Evolutionary conservation across 2,797 vertebrate genomes (phyloP), one percentile per base, ranked within the genome.

Genomic region (Novumbra hubbsi): DNA sequence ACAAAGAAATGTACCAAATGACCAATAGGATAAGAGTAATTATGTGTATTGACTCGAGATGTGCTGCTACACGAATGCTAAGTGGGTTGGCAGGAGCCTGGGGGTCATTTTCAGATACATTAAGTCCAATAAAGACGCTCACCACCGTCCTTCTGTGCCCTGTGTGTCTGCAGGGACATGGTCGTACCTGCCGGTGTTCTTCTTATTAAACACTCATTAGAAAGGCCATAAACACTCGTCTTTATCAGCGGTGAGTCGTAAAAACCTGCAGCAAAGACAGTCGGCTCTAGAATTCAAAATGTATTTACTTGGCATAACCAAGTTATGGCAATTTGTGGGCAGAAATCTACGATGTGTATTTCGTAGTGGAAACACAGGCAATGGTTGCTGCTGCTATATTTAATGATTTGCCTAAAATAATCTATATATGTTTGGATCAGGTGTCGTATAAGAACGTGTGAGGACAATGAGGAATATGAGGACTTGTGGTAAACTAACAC

Each of bases 1-100:
- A n/a, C 30, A 34, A 38, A 75, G 34, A 76, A 72, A 70, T 74
- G 65, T 69, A 76, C 81, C 70, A 82, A 79, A 80, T 76, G 70
- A 76, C 84, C 84, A 86, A 80, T 66, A 80, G 77, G 79, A 84
- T 78, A 75, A 84, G 77, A 81, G 79, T 87, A 90, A 88, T 91
- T 88, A 88, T 81, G 77, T 74, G 63, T 88, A 88, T 83, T 87
- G 87, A 89, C 80, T 85, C 78, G 60, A 72, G 70, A 83, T 73
- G 83, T 81, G 72, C 48, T 69, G 49, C 75, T 74, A 83, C 83
- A 85, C 84, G 75, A 85, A 83, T 76, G 78, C 48, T 76, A 73
- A 82, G 62, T 57, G 67, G n/a, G 76, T 75, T 77, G 75, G 63
- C 76, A 76, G 69, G 64, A 82, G 75, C 81, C 70, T 52, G 68